These are phyloP conservation scores for Amaurobius ferox DNA, from an alignment of 2,888 invertebrate species.

Conservation along the genomic window DNA sequence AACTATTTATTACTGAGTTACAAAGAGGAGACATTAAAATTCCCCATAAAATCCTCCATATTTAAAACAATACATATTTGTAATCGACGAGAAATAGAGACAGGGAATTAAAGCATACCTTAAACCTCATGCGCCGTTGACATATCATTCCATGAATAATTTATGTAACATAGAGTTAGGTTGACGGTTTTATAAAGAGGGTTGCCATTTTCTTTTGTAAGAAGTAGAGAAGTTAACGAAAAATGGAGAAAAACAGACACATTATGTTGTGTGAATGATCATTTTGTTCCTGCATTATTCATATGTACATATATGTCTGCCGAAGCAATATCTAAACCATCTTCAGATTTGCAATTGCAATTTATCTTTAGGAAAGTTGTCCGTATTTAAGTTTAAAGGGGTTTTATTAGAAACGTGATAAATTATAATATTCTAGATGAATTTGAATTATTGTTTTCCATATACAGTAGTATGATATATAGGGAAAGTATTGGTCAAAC, in stretches of 20 bases:
- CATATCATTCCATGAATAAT: slow-evolving; percentile 65
- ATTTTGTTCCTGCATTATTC: slow-evolving; percentile 50
- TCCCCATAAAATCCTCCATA: too few species aligned
- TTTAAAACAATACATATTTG: neutral
- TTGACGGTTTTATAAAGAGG: slow-evolving; percentile 59
- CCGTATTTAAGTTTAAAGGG: slow-evolving; percentile 24
- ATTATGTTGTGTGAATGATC: slow-evolving; percentile 68
- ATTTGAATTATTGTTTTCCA: slow-evolving; percentile 43
- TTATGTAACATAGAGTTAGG: slow-evolving; percentile 52
- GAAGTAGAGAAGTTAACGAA: slow-evolving; percentile 21
- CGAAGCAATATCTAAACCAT: slow-evolving; percentile 29
- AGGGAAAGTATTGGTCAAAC: too few species aligned
- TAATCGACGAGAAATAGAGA: slow-evolving; percentile 6
- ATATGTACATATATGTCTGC: slow-evolving; percentile 59
- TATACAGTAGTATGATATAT: too few species aligned
- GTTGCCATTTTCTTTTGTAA: slow-evolving; percentile 14
- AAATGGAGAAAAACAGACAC: slow-evolving; percentile 47
- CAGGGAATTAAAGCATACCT: slow-evolving; percentile 56
- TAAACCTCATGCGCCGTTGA: slow-evolving; percentile 62
- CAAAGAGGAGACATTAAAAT: too few species aligned
- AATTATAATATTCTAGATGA: slow-evolving; percentile 26
- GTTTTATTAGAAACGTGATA: slow-evolving; percentile 34
- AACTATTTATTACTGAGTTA: too few species aligned
- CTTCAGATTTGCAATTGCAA: slow-evolving; percentile 12
- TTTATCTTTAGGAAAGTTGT: slow-evolving; percentile 38